A percentile compares a stretch with the other conserved stretches of the same genome.
These are phyloP conservation scores for Carduelis carduelis DNA, from an alignment of 2,797 vertebrate species.

Conservation along the genomic window DNA sequence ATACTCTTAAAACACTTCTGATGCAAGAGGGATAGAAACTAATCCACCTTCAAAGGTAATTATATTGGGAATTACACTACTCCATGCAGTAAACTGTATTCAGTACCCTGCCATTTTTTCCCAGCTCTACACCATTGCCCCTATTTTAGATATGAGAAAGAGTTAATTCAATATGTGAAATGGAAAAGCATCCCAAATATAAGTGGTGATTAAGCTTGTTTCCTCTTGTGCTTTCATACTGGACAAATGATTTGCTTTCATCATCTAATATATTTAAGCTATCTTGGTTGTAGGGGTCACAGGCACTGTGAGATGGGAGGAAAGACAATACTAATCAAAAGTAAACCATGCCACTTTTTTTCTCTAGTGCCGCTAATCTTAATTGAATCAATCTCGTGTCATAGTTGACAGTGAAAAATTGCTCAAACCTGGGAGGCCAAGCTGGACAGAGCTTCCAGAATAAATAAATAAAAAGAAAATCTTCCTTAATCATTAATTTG, in stretches of 20 bases:
- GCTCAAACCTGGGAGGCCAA: constrained; percentile 92
- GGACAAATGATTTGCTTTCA: constrained; percentile 14
- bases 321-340: constrained; percentile 78
- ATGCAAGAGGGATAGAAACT: constrained; percentile 23
- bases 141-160: background rate
- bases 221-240: background rate
- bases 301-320: constrained; percentile 61
- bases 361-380: constrained; percentile 89
- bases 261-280: constrained; percentile 32
- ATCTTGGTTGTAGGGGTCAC: constrained; percentile 52
- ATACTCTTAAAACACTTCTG: background rate
- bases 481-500: constrained; percentile 91
- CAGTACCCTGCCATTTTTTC: constrained; percentile 10
- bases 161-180: constrained; percentile 27
- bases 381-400: constrained; percentile 98
- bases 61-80: constrained; percentile 65
- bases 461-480: constrained; percentile 61
- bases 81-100: constrained; percentile 52
- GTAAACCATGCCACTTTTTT: constrained; percentile 87
- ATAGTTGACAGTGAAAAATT: constrained; percentile 98
- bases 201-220: constrained; percentile 7
- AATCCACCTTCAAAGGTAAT: constrained; percentile 58
- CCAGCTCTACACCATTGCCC: background rate
- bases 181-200: background rate
- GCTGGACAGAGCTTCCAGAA: constrained; percentile 80